Base-by-base conservation (phyloP, 2,113 vertebrate species). In the Mastomys coucha region DNA sequence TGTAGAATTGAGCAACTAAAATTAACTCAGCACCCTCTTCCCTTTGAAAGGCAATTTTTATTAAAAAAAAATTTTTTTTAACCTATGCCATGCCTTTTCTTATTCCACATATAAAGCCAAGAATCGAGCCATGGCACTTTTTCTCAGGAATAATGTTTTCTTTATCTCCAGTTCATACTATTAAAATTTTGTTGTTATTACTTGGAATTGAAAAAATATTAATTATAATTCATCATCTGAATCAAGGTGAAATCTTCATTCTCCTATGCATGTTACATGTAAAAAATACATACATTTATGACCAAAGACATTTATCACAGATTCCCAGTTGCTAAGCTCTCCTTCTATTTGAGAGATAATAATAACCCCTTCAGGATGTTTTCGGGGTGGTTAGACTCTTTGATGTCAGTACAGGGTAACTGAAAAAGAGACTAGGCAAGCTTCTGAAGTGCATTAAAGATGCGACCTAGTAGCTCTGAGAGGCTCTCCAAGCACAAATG, bases 21-120 rank as follows among this genome's bases (percentile, higher is more conserved):
- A 90, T 89, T 88, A 91, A 94, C 70, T 28, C 49, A 36, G 76
- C 31, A 14, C 51, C 58, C 72, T 20, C 39, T 39, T 94, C 31
- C 73, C 91, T 85, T 94, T 36, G 70, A 87, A 86, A 93, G 60
- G 88, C 69, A 82, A 69, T 88, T 96, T 89, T 85, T 65, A 84
- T 90, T 93, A 12, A 67, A 80, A 89, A 49, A 28, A 7, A 45
- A 45, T 45, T 65, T n/a, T 76, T 60, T 65, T 24, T 16, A 53
- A 8, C 56, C 72, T 88, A 51, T 17, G 3, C 14, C 10, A 17
- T 81, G 75, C 24, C 39, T 91, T 89, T 76, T 77, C 56, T 93
- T 36, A 73, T 33, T 39, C 53, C 67, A 77, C 7, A 16, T 8
- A 39, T 14, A 67, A 96, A 87, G 26, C 76, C 39, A 77, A 63